A percentile compares a stretch with the other conserved stretches of the same genome.
phyloP scores from a whole-genome alignment of 1,140 invertebrate genomes.

The Cepaea nemoralis region DNA sequence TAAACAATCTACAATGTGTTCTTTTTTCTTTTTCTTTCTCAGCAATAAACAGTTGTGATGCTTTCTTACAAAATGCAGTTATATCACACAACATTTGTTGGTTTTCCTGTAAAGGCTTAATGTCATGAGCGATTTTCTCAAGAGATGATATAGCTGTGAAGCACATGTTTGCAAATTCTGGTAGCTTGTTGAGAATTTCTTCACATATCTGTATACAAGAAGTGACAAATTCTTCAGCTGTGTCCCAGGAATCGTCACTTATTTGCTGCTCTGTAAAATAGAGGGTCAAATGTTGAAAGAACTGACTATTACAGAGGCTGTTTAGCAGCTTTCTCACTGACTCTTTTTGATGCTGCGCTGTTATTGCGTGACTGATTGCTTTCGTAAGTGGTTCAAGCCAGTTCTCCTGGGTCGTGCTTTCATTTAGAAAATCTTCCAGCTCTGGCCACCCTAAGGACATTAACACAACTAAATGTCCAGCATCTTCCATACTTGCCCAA shows the following conservation, averaged over 20 bases:
- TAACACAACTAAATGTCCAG: background rate
- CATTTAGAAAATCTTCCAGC: background rate
- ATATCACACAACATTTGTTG: background rate
- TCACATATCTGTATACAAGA: background rate
- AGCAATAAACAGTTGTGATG: background rate
- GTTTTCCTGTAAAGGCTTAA: background rate
- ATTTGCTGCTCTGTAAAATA: background rate
- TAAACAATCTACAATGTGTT: background rate
- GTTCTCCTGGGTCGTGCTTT: background rate
- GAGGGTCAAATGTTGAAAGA: background rate
- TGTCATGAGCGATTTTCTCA: background rate
- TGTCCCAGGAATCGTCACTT: background rate
- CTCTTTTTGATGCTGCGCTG: constrained; percentile 12
- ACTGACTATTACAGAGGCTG: background rate
- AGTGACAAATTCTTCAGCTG: background rate
- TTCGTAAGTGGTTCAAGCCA: background rate
- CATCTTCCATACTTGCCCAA: background rate
- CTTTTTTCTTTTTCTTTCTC: background rate
- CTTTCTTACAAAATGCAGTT: background rate
- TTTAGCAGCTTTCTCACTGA: constrained; percentile 2
- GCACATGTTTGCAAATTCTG: background rate
- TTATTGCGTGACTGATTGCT: background rate
- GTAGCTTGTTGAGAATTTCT: background rate
- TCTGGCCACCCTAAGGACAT: background rate
- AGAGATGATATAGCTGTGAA: background rate